Conservation (phyloP, 2,797 vertebrate genomes). For the Setipinna tenuifilis region DNA sequence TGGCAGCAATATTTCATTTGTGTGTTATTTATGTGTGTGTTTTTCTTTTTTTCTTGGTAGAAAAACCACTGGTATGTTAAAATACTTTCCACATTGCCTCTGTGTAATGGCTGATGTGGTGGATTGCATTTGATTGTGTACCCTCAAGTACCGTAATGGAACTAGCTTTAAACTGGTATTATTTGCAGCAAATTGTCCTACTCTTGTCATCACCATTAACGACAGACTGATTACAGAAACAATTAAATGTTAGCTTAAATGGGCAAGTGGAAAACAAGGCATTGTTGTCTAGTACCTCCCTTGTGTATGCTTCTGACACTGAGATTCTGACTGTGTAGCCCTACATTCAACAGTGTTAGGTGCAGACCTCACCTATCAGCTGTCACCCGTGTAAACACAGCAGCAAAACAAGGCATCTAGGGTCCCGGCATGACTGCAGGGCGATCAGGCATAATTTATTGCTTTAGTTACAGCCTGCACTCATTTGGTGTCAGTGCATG, state of each 20-base stretch:
- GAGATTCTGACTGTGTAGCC: not conserved
- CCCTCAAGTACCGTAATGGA: not conserved
- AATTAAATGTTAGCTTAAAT: not conserved
- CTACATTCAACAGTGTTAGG: not conserved
- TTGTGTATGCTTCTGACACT: not conserved
- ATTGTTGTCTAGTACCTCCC: no score
- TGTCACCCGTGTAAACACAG: slow-evolving; percentile 1
- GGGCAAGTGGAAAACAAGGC: not conserved
- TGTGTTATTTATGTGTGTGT: not conserved
- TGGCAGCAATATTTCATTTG: not conserved
- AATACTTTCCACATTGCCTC: slow-evolving; percentile 19
- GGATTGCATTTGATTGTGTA: not conserved
- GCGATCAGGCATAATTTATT: slow-evolving; percentile 22
- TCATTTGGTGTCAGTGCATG: not conserved
- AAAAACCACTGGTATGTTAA: not conserved
- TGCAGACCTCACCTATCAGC: not conserved
- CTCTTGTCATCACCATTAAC: not conserved
- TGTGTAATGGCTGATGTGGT: not conserved
- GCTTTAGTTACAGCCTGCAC: slow-evolving; percentile 17
- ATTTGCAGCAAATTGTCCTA: not conserved
- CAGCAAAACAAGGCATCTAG: slow-evolving; percentile 18
- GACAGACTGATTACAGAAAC: not conserved
- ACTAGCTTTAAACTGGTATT: not conserved
- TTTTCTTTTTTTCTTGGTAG: not conserved
- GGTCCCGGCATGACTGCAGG: slow-evolving; percentile 8